Evolutionary conservation across 1,140 invertebrate species (phyloP).

Genomic region (Samia ricini): DNA sequence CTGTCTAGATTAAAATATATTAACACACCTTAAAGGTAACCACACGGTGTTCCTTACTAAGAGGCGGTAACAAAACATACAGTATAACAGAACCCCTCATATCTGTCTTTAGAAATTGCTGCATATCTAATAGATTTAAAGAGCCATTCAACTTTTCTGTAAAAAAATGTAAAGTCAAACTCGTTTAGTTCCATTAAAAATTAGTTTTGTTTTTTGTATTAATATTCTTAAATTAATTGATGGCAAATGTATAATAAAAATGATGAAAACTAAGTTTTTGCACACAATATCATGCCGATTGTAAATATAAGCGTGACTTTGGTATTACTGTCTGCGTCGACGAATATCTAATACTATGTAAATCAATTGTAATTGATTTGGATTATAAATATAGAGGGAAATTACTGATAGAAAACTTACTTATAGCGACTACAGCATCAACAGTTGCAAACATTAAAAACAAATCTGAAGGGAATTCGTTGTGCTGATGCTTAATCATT

Average conservation of each 20-base stretch:
- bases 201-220: too few relatives aligned
- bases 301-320: too few relatives aligned
- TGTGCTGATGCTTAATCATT: slow-evolving; percentile 85
- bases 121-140: slow-evolving; percentile 50
- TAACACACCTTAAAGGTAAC: slow-evolving; percentile 79
- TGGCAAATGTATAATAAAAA: too few relatives aligned
- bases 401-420: slow-evolving; percentile 52
- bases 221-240: too few relatives aligned
- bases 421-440: slow-evolving; percentile 79
- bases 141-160: slow-evolving; percentile 7
- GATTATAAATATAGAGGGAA: too few relatives aligned
- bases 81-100: slow-evolving; percentile 83
- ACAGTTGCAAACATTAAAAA: slow-evolving; percentile 85
- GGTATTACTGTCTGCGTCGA: too few relatives aligned
- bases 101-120: slow-evolving; percentile 79
- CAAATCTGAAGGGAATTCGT: slow-evolving; percentile 87
- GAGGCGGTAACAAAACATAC: slow-evolving; percentile 76
- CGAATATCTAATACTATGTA: too few relatives aligned
- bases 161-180: not conserved
- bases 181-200: not conserved
- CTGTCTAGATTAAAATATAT: not conserved
- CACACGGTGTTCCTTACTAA: slow-evolving; percentile 67
- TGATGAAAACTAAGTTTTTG: too few relatives aligned
- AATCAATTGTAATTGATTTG: too few relatives aligned
- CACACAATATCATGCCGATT: too few relatives aligned